phyloP scores from a whole-genome alignment of 2,113 vertebrate genomes.

The Podilymbus podiceps region DNA sequence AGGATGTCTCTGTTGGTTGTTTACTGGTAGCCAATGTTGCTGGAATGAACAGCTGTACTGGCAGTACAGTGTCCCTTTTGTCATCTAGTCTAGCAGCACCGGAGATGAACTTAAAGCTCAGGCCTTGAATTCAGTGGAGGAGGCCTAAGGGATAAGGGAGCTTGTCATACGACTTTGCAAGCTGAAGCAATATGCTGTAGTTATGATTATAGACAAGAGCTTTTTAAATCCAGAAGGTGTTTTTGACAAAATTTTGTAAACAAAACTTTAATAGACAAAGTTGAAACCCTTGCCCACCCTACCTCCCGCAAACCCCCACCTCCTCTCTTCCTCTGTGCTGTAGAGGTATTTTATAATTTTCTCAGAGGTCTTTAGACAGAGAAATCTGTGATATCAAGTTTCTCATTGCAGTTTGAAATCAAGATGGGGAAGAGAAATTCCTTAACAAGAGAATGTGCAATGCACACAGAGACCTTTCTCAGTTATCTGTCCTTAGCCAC shows the following conservation, averaged over 20 bases:
- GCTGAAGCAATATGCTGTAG: background rate
- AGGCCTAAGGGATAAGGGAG: background rate
- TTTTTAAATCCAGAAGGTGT: constrained; percentile 10
- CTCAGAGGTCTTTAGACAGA: background rate
- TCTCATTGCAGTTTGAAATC: background rate
- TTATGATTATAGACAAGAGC: background rate
- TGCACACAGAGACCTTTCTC: background rate
- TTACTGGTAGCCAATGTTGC: constrained; percentile 6
- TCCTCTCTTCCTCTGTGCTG: background rate
- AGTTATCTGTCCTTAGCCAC: background rate
- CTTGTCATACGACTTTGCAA: background rate
- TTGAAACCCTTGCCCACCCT: background rate
- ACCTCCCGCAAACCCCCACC: background rate
- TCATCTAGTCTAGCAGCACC: constrained; percentile 10
- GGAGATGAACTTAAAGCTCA: background rate
- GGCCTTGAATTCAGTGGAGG: constrained; percentile 1
- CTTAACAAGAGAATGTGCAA: background rate
- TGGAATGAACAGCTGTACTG: constrained; percentile 53
- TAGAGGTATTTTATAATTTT: background rate
- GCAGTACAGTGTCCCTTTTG: constrained; percentile 63
- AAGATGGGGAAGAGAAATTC: background rate
- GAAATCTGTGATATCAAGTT: background rate
- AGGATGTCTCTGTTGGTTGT: constrained; percentile 33
- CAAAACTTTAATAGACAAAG: background rate
- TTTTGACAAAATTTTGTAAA: background rate